Evolutionary conservation across 2,888 invertebrate genomes (phyloP).

Genomic region (Argyresthia albistria): DNA sequence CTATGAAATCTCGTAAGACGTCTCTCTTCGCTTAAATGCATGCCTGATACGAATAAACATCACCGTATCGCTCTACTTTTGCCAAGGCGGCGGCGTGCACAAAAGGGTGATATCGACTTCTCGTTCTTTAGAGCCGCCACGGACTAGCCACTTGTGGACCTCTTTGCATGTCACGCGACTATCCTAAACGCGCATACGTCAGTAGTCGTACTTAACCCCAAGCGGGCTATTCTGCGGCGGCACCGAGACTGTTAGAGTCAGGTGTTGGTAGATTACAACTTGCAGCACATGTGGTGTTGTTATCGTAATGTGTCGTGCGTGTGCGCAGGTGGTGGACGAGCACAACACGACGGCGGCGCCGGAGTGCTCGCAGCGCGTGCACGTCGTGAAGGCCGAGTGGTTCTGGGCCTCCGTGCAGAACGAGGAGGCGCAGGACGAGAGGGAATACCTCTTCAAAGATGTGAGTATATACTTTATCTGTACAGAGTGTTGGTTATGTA

Average conservation of each 20-base stretch:
- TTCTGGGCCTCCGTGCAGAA: conserved; percentile 99
- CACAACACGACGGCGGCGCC: conserved; percentile 79
- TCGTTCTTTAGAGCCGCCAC: no score
- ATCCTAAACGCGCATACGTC: background rate
- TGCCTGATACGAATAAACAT: conserved; percentile 13
- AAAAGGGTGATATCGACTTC: conserved; percentile 10
- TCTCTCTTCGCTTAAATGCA: conserved; percentile 31
- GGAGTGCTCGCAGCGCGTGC: conserved; percentile 79
- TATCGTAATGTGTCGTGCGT: background rate
- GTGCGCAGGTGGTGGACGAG: conserved; percentile 86
- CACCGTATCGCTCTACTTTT: background rate
- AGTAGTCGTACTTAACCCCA: background rate
- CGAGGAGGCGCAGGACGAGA: conserved; percentile 92
- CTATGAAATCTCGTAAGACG: no score
- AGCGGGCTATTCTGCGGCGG: background rate
- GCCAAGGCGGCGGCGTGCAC: conserved; percentile 20
- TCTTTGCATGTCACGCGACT: background rate
- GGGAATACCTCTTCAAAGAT: conserved; percentile 89
- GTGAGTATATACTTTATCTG: conserved; percentile 66
- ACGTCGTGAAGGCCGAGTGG: conserved; percentile 94
- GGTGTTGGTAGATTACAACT: background rate
- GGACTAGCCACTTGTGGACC: no score
- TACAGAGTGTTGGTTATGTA: background rate
- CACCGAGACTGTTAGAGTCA: background rate
- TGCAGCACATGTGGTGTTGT: background rate